Evolutionary conservation across 2,888 invertebrate species (phyloP).

Genomic region (Colostygia pectinataria): DNA sequence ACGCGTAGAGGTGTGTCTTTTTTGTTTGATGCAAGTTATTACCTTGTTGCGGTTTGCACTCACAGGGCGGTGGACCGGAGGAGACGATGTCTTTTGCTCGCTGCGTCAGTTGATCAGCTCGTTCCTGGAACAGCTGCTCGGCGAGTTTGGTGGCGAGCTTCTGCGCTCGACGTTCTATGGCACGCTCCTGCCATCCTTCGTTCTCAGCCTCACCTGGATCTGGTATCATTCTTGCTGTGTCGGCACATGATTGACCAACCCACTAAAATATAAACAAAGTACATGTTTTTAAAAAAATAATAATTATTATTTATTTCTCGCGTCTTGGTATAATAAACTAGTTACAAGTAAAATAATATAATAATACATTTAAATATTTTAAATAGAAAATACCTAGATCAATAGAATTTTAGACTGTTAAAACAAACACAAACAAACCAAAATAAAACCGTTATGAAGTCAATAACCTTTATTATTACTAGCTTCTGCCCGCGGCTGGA

Average conservation of each 20-base stretch:
- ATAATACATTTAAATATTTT: too few species aligned
- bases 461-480: too few species aligned
- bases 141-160: conserved; percentile 60
- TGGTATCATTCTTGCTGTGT: conserved; percentile 40
- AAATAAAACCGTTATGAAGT: too few species aligned
- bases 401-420: too few species aligned
- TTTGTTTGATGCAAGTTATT: background rate
- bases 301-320: too few species aligned
- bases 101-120: conserved; percentile 53
- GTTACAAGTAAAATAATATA: too few species aligned
- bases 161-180: conserved; percentile 58
- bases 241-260: conserved; percentile 65
- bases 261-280: conserved; percentile 48
- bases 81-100: conserved; percentile 51
- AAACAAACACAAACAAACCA: too few species aligned
- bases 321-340: too few species aligned
- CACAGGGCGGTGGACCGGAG: conserved; percentile 57
- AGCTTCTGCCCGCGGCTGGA: too few species aligned
- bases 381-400: too few species aligned
- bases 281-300: background rate
- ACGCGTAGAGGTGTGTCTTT: too few species aligned
- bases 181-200: conserved; percentile 54
- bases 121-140: conserved; percentile 59
- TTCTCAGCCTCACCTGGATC: conserved; percentile 39
- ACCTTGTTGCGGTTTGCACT: conserved; percentile 39